phyloP scores from a whole-genome alignment of 2,113 vertebrate species.

The Apteryx mantelli region DNA sequence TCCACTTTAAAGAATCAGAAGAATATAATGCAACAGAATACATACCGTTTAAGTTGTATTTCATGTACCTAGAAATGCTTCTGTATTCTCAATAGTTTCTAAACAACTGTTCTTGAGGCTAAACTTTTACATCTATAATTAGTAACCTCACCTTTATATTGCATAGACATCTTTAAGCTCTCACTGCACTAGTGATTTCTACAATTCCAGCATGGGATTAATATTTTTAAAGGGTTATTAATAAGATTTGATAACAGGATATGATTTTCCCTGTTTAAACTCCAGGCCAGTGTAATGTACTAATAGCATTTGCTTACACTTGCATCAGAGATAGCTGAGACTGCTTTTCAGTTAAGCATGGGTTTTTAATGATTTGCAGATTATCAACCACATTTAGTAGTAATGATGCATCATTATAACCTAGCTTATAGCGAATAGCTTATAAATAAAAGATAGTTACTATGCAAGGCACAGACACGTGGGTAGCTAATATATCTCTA shows the following conservation, averaged over 20 bases:
- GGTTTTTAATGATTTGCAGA: background rate
- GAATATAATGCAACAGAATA: background rate
- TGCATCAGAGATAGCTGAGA: background rate
- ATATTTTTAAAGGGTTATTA: background rate
- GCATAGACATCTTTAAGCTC: background rate
- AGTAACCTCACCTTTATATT: background rate
- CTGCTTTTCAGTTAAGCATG: background rate
- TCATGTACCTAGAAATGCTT: background rate
- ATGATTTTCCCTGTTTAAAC: background rate
- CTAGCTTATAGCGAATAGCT: background rate
- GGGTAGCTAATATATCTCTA: background rate
- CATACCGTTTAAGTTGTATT: background rate
- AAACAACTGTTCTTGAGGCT: background rate
- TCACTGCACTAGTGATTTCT: background rate
- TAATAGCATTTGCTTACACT: too few species aligned
- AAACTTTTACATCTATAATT: background rate
- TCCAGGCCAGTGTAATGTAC: background rate
- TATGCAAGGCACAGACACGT: background rate
- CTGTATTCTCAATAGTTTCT: background rate
- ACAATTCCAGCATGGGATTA: background rate
- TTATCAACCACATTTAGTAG: background rate
- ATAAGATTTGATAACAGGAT: background rate
- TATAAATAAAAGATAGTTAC: background rate
- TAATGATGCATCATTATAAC: background rate
- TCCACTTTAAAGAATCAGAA: background rate